Base-by-base conservation (phyloP, 1,140 invertebrate genomes). In the Sweltsa coloradensis region DNA sequence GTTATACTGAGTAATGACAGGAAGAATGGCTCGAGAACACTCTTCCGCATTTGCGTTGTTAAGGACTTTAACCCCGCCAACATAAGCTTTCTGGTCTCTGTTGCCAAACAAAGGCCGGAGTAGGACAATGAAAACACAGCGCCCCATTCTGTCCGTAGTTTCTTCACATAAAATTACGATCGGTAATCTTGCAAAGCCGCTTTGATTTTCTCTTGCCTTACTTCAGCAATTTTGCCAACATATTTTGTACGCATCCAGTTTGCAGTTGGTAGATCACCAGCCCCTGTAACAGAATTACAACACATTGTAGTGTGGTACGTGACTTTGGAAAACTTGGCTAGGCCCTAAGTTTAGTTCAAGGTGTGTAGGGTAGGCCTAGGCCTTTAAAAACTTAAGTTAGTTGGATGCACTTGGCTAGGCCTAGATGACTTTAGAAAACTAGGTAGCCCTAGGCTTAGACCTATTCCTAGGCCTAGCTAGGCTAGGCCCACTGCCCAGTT, bases 81-180 rank as follows among this genome's bases (percentile, higher is more conserved):
- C n/a, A 11, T 19, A 37, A 7, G 23, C n/a, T 19, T 22, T 16
- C 11, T 37, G 36, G 18, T 16, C 3, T 19, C 36, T 11, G 11
- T 19, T 11, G 11, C n/a, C 36, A 5, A 22, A 5, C 7, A 37
- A 22, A 37, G 23, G 18, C 18, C 36, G 36, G 7, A 37, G 5
- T n/a, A 37, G 23, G 5, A 37, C 36, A 37, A 37, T 11, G 11
- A 37, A 37, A 9, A 37, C 11, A 11, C 36, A 37, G n/a, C 36
- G 23, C 36, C 36, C 36, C 36, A 37, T 37, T 11, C 36, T 37
- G 36, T 37, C 23, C n/a, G 36, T 37, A 5, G 36, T 37, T 37
- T 37, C 36, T 19, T 37, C 36, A 11, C 36, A 5, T 22, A 37
- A 19, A 5, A 37, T 37, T 5, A 11, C 36, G 5, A 37, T 37